These are phyloP conservation scores for Microtus oregoni DNA, from an alignment of 2,113 vertebrate genomes.

Conservation along the genomic window DNA sequence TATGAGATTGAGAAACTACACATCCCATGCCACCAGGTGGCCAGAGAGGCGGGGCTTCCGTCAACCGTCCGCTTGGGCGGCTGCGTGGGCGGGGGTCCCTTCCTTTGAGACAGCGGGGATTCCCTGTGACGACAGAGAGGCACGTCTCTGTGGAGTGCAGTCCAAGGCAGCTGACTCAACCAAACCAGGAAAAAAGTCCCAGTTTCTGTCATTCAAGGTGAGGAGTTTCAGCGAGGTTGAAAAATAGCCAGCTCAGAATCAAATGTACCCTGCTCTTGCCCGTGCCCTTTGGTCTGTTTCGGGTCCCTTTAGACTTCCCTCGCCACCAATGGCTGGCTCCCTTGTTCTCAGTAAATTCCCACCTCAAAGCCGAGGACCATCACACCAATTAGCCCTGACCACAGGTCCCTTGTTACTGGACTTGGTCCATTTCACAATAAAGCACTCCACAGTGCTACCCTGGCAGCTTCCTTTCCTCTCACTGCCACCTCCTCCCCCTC, in stretches of 20 bases:
- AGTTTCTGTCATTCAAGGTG: neutral
- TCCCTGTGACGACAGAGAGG: neutral
- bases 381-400: neutral
- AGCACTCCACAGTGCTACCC: too few species aligned
- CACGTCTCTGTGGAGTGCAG: accelerated
- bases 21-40: neutral
- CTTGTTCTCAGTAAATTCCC: neutral
- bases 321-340: too few species aligned
- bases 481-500: too few species aligned
- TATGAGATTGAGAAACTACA: neutral
- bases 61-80: too few species aligned
- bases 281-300: neutral
- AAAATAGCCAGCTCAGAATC: neutral
- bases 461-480: neutral
- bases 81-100: too few species aligned
- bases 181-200: neutral
- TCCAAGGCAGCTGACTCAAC: neutral
- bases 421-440: neutral
- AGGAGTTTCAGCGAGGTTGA: neutral
- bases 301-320: too few species aligned
- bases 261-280: neutral
- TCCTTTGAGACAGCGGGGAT: too few species aligned
- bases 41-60: neutral
- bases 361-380: neutral
- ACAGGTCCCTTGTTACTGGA: neutral